Base-by-base conservation (phyloP, 2,888 invertebrate genomes). In the Lottia gigantea region DNA sequence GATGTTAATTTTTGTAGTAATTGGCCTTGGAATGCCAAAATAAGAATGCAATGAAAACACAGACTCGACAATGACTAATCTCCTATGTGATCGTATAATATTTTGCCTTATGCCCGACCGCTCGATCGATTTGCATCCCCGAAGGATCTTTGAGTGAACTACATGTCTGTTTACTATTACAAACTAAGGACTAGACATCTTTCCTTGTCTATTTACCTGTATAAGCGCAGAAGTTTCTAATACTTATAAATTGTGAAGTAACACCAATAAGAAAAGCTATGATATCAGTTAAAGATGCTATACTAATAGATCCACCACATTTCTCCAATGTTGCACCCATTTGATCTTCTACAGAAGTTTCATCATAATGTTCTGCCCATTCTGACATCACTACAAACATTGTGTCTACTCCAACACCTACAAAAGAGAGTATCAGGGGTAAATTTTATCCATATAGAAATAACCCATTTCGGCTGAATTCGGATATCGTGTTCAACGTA, bases 341-440 rank as follows among this genome's bases (percentile, higher is more conserved):
- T n/a, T 79, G 69, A 46, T 74, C 66, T 14, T 75, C 75, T 2
- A 74, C 71, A 11, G 47, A 55, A 23, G 7, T 23, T 55, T 55
- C 23, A 64, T 62, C 64, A 4, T 55, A 70, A 15, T 77, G 69
- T 31, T 74, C 73, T 25, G 76, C 70, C 46, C 79, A 68, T 23
- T 79, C 78, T 1, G 82, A 78, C 70, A 80, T 66, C 14, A 80
- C 64, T 15, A 80, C 72, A 62, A 80, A 80, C 78, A 79, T 78
- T 69, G 78, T 75, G 55, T 79, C 78, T 0, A 82, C 74, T 16
- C 80, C 80, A 55, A 81, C 78, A 46, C 80, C 80, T 79, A 65
- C 0, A 55, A 64, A 68, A 14, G 16, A 4, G 16, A 64, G 2
- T 45, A 8, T 49, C 15, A 49, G 49, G 14, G 19, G 19, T 31